A percentile compares a stretch with the other conserved stretches of the same genome.
Conservation (phyloP, 2,888 invertebrate species). For the Troides oblongomaculatus region DNA sequence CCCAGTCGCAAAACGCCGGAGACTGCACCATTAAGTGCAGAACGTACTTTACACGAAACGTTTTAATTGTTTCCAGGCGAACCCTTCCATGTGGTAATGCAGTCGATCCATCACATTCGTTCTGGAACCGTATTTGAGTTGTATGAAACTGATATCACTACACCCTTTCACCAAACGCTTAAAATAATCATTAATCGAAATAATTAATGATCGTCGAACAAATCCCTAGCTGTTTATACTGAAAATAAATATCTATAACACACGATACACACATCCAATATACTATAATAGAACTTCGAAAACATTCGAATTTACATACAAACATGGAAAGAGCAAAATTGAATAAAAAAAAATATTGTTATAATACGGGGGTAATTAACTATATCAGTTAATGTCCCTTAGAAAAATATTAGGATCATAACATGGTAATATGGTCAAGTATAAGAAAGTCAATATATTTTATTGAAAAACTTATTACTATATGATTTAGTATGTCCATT, state of each 20-base stretch:
- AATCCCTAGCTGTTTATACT: slow-evolving; percentile 21
- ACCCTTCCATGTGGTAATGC: slow-evolving; percentile 52
- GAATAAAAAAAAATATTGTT: not conserved
- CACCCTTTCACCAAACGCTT: slow-evolving; percentile 18
- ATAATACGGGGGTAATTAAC: not conserved
- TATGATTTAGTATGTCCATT: not conserved
- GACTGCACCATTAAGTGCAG: slow-evolving; percentile 48
- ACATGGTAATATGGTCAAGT: not conserved
- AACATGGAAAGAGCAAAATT: not conserved
- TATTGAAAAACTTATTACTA: too few species aligned
- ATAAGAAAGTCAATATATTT: not conserved
- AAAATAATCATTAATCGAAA: slow-evolving; percentile 26
- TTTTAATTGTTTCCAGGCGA: slow-evolving; percentile 64
- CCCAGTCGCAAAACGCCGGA: slow-evolving; percentile 47
- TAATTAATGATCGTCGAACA: slow-evolving; percentile 32
- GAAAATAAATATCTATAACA: not conserved
- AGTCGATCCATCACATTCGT: slow-evolving; percentile 71
- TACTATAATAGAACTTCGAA: not conserved
- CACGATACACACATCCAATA: not conserved
- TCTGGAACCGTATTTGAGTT: slow-evolving; percentile 51
- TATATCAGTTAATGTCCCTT: not conserved
- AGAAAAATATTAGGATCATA: not conserved
- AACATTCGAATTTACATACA: too few species aligned
- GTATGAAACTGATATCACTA: slow-evolving; percentile 38
- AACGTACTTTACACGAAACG: slow-evolving; percentile 59